These are phyloP conservation scores for Urosaurus nigricauda DNA, from an alignment of 2,797 vertebrate species.

Conservation along the genomic window DNA sequence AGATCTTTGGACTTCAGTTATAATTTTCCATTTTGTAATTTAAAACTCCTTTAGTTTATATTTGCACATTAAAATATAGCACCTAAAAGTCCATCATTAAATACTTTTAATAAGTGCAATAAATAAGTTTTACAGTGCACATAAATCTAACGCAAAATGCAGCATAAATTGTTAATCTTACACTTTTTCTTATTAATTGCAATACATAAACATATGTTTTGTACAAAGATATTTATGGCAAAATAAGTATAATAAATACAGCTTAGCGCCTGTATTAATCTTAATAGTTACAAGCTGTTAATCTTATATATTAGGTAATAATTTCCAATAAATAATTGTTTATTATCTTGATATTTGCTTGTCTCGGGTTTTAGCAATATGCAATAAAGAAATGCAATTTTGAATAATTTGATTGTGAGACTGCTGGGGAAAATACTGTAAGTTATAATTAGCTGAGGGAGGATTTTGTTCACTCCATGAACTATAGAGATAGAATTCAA, in stretches of 20 bases:
- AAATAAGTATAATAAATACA: conserved; percentile 99
- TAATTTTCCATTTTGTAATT: conserved; percentile 92
- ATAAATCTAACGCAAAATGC: conserved; percentile 98
- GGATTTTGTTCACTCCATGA: conserved; percentile 78
- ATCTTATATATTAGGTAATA: conserved; percentile 99
- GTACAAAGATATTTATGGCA: conserved; percentile 92
- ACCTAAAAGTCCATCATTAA: conserved; percentile 97
- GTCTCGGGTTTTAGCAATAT: conserved; percentile 89
- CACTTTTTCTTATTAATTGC: conserved; percentile 95
- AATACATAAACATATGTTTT: conserved; percentile 96
- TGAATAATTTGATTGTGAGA: conserved; percentile 89
- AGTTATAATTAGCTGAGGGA: conserved; percentile 85
- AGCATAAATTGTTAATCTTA: conserved; percentile 96
- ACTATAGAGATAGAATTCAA: conserved; percentile 77
- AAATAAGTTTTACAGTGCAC: conserved; percentile 93
- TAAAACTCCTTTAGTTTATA: conserved; percentile 91
- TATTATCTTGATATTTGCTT: conserved; percentile 92
- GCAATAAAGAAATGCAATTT: conserved; percentile 90
- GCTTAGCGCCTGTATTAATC: conserved; percentile 92
- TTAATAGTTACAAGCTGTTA: conserved; percentile 97
- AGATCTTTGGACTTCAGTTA: conserved; percentile 93
- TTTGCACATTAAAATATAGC: conserved; percentile 95
- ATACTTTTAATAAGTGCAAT: conserved; percentile 98
- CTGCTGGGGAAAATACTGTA: conserved; percentile 84
- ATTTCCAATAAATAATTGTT: conserved; percentile 99